A percentile compares a stretch with the other conserved stretches of the same genome.
These are phyloP conservation scores for Danaus plexippus DNA, from an alignment of 1,140 invertebrate genomes.

Conservation along the genomic window DNA sequence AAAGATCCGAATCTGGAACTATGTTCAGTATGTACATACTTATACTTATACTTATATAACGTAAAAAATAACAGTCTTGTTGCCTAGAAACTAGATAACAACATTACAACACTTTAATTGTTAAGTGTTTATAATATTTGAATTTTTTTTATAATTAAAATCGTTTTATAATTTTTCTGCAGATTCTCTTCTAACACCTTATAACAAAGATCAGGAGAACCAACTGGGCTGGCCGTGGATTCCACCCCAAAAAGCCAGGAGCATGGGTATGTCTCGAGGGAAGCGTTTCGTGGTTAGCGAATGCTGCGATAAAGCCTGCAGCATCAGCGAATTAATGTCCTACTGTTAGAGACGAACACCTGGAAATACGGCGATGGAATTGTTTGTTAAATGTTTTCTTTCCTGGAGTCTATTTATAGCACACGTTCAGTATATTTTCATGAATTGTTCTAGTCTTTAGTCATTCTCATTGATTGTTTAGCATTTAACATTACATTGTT, in stretches of 20 bases:
- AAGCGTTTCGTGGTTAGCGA: constrained; percentile 52
- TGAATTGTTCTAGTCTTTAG: too few species aligned
- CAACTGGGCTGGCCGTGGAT: constrained; percentile 34
- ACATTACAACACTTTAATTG: too few species aligned
- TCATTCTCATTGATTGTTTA: too few species aligned
- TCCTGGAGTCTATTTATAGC: too few species aligned
- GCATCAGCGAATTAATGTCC: constrained; percentile 40
- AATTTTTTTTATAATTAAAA: not conserved
- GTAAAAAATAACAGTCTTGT: too few species aligned
- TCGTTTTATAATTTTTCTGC: constrained; percentile 9
- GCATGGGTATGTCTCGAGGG: constrained; percentile 28
- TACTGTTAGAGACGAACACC: constrained; percentile 25
- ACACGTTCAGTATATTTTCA: too few species aligned
- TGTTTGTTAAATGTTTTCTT: too few species aligned
- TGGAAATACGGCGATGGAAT: too few species aligned
- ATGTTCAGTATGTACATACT: constrained; percentile 36
- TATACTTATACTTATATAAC: too few species aligned
- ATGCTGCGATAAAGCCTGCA: constrained; percentile 59
- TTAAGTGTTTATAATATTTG: constrained; percentile 6
- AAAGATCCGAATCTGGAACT: constrained; percentile 29
- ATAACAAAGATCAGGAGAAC: constrained; percentile 33
- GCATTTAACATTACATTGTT: too few species aligned
- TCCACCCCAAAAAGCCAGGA: constrained; percentile 31
- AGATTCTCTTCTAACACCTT: constrained; percentile 36
- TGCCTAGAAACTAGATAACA: too few species aligned